These are phyloP conservation scores for Serranus cabrilla DNA, from an alignment of 2,797 vertebrate species.

Conservation along the genomic window DNA sequence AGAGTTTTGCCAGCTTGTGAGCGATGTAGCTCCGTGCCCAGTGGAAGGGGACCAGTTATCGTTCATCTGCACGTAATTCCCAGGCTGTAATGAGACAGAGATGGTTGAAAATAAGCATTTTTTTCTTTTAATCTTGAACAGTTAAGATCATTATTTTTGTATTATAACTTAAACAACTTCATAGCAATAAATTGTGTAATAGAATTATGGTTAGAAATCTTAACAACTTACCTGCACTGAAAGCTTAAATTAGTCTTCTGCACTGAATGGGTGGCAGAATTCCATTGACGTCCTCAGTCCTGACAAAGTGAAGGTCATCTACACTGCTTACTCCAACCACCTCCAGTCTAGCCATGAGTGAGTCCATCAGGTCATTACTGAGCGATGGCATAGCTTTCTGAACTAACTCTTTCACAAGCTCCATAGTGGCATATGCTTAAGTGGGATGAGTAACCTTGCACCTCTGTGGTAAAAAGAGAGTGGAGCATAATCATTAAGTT, in stretches of 20 bases:
- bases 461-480: conserved; percentile 40
- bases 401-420: conserved; percentile 33
- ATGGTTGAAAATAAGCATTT: too few relatives aligned
- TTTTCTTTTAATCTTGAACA: too few relatives aligned
- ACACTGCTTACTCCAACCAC: conserved; percentile 4
- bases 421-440: conserved; percentile 34
- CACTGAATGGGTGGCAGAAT: conserved; percentile 28
- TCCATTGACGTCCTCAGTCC: conserved; percentile 15
- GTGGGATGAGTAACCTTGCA: conserved; percentile 27
- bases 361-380: conserved; percentile 22
- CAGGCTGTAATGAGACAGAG: too few relatives aligned
- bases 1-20: too few relatives aligned
- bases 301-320: conserved; percentile 24
- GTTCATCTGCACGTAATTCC: too few relatives aligned
- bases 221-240: background rate
- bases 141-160: too few relatives aligned
- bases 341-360: conserved; percentile 23
- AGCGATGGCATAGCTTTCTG: conserved; percentile 25
- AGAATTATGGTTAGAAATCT: background rate
- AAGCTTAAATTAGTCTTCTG: conserved; percentile 11
- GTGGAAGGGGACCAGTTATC: too few relatives aligned
- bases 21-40: too few relatives aligned
- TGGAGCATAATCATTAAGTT: conserved; percentile 25
- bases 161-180: too few relatives aligned
- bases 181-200: too few relatives aligned